phyloP scores from a whole-genome alignment of 2,888 invertebrate species.

The Drosophila putrida region DNA sequence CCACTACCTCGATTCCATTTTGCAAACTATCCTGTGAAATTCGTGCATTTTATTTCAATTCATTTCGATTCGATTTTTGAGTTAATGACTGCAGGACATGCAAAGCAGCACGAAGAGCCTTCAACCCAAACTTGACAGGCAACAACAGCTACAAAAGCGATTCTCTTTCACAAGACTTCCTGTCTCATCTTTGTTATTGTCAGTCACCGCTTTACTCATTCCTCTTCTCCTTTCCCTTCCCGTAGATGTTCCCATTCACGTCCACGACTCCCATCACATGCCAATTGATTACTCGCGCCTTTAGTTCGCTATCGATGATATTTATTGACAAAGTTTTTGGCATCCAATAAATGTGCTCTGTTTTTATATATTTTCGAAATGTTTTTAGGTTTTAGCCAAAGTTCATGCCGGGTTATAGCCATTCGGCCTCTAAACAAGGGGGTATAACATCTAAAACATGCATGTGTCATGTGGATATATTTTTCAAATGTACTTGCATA shows the following conservation, averaged over 20 bases:
- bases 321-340: conserved; percentile 70
- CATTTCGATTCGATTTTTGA: conserved; percentile 75
- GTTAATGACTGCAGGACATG: conserved; percentile 83
- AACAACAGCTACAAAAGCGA: conserved; percentile 7
- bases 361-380: conserved; percentile 32
- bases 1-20: conserved; percentile 21
- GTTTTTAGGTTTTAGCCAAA: conserved; percentile 39
- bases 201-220: conserved; percentile 28
- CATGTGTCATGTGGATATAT: conserved; percentile 45
- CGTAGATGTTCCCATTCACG: neutral
- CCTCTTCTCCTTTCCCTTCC: neutral
- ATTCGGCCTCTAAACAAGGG: neutral
- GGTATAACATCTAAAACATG: conserved; percentile 24
- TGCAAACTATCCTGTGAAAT: conserved; percentile 43
- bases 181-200: conserved; percentile 40
- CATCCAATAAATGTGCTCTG: conserved; percentile 58
- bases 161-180: conserved; percentile 16
- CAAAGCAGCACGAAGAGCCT: conserved; percentile 68
- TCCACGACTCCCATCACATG: conserved; percentile 5
- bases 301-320: conserved; percentile 66
- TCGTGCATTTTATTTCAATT: conserved; percentile 82
- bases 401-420: conserved; percentile 27
- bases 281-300: conserved; percentile 60
- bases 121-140: conserved; percentile 14
- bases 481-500: conserved; percentile 7